Percentiles rank a stretch among this genome's conserved stretches.
Conservation (phyloP, 2,113 vertebrate species). For the Solea solea region DNA sequence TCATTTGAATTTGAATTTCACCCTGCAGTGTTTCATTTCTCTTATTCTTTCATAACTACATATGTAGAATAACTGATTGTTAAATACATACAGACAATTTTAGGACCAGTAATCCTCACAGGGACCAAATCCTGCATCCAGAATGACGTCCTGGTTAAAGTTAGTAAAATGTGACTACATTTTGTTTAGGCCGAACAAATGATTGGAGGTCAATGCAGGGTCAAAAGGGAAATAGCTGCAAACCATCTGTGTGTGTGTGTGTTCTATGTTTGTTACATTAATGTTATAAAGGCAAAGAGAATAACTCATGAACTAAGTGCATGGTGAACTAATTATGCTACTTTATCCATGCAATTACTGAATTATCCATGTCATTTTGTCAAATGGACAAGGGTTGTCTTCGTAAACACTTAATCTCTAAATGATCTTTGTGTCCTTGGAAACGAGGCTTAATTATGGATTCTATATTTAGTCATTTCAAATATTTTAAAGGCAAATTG, state of each 20-base stretch:
- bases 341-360: neutral
- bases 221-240: too few relatives aligned
- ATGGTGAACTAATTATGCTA: neutral
- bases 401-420: neutral
- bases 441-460: constrained; percentile 8
- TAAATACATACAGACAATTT: too few relatives aligned
- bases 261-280: too few relatives aligned
- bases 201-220: too few relatives aligned
- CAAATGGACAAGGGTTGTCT: neutral
- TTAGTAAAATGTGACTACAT: too few relatives aligned
- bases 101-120: too few relatives aligned
- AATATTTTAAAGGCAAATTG: constrained; percentile 14
- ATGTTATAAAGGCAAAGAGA: neutral
- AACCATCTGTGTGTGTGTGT: too few relatives aligned
- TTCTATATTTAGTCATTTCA: constrained; percentile 39
- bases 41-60: constrained; percentile 42
- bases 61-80: constrained; percentile 60
- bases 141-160: too few relatives aligned
- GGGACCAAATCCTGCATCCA: too few relatives aligned
- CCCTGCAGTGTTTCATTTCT: constrained; percentile 32
- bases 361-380: neutral
- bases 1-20: constrained; percentile 42
- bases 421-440: constrained; percentile 15
- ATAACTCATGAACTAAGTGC: neutral
- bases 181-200: too few relatives aligned